These are phyloP conservation scores for Melipona bicolor DNA, from an alignment of 2,888 invertebrate species.

Conservation along the genomic window DNA sequence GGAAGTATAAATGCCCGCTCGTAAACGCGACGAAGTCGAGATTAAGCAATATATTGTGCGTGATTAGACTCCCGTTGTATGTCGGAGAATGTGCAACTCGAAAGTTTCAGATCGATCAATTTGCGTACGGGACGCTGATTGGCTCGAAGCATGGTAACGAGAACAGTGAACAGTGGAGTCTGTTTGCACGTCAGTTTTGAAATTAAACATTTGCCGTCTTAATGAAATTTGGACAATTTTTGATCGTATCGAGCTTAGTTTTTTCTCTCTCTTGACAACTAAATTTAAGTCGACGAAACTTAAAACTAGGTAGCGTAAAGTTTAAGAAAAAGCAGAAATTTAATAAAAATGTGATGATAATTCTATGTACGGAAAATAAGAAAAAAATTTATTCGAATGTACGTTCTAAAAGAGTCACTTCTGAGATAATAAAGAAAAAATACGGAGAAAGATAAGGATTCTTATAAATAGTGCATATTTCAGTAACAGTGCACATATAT, in stretches of 20 bases:
- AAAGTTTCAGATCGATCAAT: conserved; percentile 4
- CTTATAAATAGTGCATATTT: too few relatives aligned
- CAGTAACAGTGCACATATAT: too few relatives aligned
- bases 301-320: too few relatives aligned
- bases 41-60: conserved; percentile 24
- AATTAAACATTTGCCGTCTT: background rate
- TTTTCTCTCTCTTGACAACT: too few relatives aligned
- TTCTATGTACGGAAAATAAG: background rate
- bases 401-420: background rate
- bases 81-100: background rate
- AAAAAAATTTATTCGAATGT: background rate
- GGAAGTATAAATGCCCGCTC: conserved; percentile 10
- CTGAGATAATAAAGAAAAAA: too few relatives aligned
- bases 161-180: background rate
- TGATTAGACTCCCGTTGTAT: background rate
- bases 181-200: background rate
- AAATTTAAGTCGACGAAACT: too few relatives aligned
- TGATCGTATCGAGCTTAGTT: too few relatives aligned
- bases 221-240: too few relatives aligned
- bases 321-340: background rate
- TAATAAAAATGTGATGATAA: background rate
- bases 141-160: background rate
- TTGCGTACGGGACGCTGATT: background rate
- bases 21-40: conserved; percentile 10
- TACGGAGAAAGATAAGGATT: too few relatives aligned